A percentile compares a stretch with the other conserved stretches of the same genome.
Evolutionary conservation across 2,888 invertebrate genomes (phyloP).

Genomic region (Deroplatys truncata): DNA sequence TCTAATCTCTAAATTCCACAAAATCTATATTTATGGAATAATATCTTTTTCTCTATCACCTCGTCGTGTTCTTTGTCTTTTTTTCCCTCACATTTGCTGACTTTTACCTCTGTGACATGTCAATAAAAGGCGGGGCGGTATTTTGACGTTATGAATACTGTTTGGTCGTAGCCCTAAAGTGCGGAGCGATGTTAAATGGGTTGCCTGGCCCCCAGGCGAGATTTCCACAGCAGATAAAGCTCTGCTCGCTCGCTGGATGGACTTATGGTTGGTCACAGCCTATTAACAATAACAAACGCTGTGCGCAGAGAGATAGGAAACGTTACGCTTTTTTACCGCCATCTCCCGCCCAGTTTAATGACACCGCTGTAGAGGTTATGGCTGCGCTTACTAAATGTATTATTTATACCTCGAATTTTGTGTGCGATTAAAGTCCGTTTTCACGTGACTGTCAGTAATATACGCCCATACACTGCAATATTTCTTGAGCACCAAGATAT

Average conservation of each 20-base stretch:
- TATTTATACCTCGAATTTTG: not conserved
- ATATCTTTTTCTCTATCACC: not conserved
- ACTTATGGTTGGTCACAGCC: not conserved
- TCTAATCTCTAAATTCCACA: not conserved
- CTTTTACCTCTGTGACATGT: not conserved
- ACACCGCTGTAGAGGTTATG: not conserved
- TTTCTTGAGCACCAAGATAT: not conserved
- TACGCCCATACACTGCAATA: not conserved
- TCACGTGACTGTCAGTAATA: not conserved
- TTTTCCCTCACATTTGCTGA: not conserved
- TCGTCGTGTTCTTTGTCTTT: not conserved
- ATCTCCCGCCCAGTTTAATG: not conserved
- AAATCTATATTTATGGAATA: not conserved
- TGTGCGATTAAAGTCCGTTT: not conserved
- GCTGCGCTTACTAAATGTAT: not conserved
- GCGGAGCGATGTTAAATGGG: conserved; percentile 13
- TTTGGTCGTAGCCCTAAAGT: not conserved
- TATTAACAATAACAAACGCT: not conserved
- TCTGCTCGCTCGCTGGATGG: not conserved
- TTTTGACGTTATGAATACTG: not conserved
- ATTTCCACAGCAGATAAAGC: not conserved
- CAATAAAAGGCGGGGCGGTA: not conserved
- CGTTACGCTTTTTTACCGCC: not conserved
- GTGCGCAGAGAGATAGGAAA: not conserved
- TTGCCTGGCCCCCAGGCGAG: conserved; percentile 7